Evolutionary conservation across 1,140 invertebrate genomes (phyloP).

Genomic region (Batillaria attramentaria): DNA sequence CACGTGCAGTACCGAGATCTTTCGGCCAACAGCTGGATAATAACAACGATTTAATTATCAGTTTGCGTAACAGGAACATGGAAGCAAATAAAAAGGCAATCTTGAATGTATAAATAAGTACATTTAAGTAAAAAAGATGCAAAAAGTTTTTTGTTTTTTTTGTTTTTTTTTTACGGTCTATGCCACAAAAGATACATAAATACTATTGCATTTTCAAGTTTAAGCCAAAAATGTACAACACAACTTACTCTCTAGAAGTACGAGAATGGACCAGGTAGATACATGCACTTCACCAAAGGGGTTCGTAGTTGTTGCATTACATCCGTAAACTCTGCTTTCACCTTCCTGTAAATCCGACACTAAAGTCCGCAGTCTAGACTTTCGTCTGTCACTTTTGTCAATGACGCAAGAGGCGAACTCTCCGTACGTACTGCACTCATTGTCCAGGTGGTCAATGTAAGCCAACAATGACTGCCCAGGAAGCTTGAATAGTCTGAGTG

Average conservation of each 20-base stretch:
- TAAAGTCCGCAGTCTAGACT: neutral
- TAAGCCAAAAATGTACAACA: neutral
- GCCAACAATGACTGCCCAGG: neutral
- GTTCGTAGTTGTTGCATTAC: neutral
- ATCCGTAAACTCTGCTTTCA: constrained; percentile 8
- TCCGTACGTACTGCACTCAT: constrained; percentile 6
- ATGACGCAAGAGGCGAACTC: constrained; percentile 23
- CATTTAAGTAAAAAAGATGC: neutral
- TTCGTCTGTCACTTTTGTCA: constrained; percentile 3
- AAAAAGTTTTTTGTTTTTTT: too few species aligned
- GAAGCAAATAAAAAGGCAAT: too few species aligned
- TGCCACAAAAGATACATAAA: neutral
- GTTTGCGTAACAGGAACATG: neutral
- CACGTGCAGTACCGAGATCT: neutral
- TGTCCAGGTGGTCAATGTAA: neutral
- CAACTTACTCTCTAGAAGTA: neutral
- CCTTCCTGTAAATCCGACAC: constrained; percentile 18
- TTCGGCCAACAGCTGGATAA: neutral
- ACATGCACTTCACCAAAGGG: neutral
- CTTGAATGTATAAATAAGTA: too few species aligned
- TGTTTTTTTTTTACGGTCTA: too few species aligned
- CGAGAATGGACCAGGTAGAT: neutral
- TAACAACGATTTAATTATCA: neutral
- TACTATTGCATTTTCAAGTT: neutral
- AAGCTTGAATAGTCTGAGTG: constrained; percentile 3